Evolutionary conservation across 2,113 vertebrate species (phyloP).

Genomic region (Rhabdornis inornatus): DNA sequence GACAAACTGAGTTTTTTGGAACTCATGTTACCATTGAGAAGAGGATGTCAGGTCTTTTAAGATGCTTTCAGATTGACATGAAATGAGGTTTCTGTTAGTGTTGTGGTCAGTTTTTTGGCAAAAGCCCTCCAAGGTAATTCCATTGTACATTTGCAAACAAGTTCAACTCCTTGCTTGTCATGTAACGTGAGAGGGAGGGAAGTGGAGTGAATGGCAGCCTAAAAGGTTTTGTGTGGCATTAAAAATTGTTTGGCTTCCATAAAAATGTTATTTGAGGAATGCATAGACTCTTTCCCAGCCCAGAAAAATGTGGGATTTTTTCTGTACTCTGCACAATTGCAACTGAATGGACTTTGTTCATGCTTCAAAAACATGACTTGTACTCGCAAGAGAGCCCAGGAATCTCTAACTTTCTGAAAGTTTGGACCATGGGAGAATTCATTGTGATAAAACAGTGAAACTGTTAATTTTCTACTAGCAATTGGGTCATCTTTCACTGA

Average conservation of each 20-base stretch:
- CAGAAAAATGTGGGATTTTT: not conserved
- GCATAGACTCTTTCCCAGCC: not conserved
- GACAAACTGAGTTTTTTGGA: not conserved
- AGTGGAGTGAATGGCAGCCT: not conserved
- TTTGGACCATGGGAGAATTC: not conserved
- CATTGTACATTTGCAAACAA: not conserved
- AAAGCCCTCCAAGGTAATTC: not conserved
- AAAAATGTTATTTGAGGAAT: not conserved
- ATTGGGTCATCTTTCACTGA: not conserved
- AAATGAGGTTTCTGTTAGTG: not conserved
- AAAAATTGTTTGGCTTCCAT: not conserved
- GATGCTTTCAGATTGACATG: not conserved
- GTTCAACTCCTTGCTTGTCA: not conserved
- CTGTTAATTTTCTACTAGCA: not conserved
- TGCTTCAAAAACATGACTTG: not conserved
- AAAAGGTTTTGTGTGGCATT: not conserved
- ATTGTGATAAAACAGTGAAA: not conserved
- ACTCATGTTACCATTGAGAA: not conserved
- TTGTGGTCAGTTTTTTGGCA: not conserved
- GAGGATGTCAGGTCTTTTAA: not conserved
- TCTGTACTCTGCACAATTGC: not conserved
- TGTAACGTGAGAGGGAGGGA: not conserved
- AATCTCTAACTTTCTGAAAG: not conserved
- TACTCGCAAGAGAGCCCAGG: not conserved
- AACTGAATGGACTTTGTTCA: not conserved